phyloP scores from a whole-genome alignment of 2,113 vertebrate species.

The Pardalotus punctatus region DNA sequence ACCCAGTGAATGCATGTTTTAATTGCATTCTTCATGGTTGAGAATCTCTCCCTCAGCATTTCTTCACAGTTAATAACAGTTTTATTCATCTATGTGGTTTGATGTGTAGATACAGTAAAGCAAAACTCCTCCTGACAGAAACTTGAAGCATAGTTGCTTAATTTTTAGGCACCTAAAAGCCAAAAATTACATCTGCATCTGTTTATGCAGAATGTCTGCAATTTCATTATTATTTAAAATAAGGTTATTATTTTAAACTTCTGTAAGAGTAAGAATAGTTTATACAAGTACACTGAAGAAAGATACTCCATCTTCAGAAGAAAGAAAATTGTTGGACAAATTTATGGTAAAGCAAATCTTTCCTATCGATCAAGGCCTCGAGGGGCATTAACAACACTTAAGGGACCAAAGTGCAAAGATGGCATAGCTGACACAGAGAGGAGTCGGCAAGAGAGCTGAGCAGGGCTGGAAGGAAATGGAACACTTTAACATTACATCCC shows the following conservation, averaged over 20 bases:
- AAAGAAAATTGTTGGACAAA: conserved; percentile 37
- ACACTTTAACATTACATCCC: conserved; percentile 62
- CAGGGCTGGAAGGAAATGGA: conserved; percentile 64
- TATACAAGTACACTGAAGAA: not conserved
- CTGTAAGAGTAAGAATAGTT: not conserved
- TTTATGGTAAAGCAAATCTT: conserved; percentile 73
- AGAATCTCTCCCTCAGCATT: not conserved
- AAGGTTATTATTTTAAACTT: not conserved
- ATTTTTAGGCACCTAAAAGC: not conserved
- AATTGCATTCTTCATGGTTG: conserved; percentile 52
- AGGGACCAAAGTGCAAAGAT: conserved; percentile 56
- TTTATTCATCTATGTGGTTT: not conserved
- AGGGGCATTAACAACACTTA: conserved; percentile 65
- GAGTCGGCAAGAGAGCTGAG: conserved; percentile 19
- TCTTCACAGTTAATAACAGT: not conserved
- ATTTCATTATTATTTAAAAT: not conserved
- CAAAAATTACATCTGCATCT: not conserved
- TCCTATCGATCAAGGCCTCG: conserved; percentile 63
- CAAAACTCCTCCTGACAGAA: conserved; percentile 11
- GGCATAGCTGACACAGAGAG: conserved; percentile 14
- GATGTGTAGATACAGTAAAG: not conserved
- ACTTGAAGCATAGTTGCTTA: not conserved
- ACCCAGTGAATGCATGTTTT: conserved; percentile 55
- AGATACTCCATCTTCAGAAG: conserved; percentile 1
- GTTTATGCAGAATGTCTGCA: not conserved